Conservation (phyloP, 53 echinoderm and acorn worm genomes). For the Apostichopus leukothele region DNA sequence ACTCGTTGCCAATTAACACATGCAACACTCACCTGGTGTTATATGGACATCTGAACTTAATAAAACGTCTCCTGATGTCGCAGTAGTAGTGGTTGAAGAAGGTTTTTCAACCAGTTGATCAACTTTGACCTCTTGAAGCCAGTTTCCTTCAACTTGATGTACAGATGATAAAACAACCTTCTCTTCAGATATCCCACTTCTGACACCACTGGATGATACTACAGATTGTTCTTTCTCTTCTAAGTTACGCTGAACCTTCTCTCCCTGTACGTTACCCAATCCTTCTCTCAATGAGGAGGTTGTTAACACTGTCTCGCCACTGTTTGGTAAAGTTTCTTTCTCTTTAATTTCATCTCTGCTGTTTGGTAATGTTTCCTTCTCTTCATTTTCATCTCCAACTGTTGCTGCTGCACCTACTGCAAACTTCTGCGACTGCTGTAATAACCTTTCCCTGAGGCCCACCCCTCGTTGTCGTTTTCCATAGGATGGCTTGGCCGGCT, state of each 20-base stretch:
- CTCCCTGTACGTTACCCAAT: background rate
- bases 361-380: background rate
- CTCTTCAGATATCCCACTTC: background rate
- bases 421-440: slow-evolving; percentile 26
- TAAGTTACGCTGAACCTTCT: background rate
- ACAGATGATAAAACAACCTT: background rate
- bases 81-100: background rate
- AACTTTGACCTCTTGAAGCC: background rate
- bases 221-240: background rate
- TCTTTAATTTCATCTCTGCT: background rate
- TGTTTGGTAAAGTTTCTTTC: too few relatives aligned
- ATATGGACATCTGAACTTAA: background rate
- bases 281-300: too few relatives aligned
- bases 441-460: slow-evolving; percentile 17
- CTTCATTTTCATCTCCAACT: background rate
- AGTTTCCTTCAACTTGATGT: background rate
- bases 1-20: too few relatives aligned
- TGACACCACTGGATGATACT: slow-evolving; percentile 1
- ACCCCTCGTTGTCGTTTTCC: background rate
- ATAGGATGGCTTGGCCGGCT: background rate
- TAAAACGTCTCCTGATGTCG: background rate
- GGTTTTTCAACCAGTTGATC: background rate
- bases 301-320: too few relatives aligned
- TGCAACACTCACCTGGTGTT: slow-evolving; percentile 1
- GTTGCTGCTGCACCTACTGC: background rate